Evolutionary conservation across 1,140 invertebrate species (phyloP).

Genomic region (Ooceraea biroi): DNA sequence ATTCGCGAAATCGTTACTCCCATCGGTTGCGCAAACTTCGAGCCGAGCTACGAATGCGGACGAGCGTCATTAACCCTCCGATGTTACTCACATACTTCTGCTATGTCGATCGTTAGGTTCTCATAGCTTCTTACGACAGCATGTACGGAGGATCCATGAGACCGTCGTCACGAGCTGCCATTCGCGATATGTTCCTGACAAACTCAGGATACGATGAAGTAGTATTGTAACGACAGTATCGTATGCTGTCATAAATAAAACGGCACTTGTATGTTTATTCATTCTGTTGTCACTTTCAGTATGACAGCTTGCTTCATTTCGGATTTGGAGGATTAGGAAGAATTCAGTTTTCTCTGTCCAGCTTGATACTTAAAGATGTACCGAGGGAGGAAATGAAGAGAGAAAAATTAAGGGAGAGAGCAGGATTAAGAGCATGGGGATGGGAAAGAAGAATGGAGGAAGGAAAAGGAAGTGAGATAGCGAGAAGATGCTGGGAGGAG

Average conservation of each 20-base stretch:
- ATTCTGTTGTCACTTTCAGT: no score
- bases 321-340: background rate
- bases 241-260: no score
- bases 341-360: background rate
- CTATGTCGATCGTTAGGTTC: background rate
- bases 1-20: slow-evolving; percentile 39
- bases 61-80: slow-evolving; percentile 22
- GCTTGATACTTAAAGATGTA: slow-evolving; percentile 7
- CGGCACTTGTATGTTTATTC: slow-evolving; percentile 14
- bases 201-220: slow-evolving; percentile 35
- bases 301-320: background rate
- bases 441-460: no score
- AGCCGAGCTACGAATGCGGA: slow-evolving; percentile 9
- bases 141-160: background rate
- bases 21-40: slow-evolving; percentile 42
- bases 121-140: slow-evolving; percentile 6
- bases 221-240: no score
- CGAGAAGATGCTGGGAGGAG: no score
- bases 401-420: no score
- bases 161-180: background rate
- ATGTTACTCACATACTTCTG: slow-evolving; percentile 19
- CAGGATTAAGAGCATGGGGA: no score
- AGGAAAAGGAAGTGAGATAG: no score
- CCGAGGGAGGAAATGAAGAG: no score
- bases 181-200: slow-evolving; percentile 11